phyloP scores from a whole-genome alignment of 2,797 vertebrate species.

The Poecile montanus region DNA sequence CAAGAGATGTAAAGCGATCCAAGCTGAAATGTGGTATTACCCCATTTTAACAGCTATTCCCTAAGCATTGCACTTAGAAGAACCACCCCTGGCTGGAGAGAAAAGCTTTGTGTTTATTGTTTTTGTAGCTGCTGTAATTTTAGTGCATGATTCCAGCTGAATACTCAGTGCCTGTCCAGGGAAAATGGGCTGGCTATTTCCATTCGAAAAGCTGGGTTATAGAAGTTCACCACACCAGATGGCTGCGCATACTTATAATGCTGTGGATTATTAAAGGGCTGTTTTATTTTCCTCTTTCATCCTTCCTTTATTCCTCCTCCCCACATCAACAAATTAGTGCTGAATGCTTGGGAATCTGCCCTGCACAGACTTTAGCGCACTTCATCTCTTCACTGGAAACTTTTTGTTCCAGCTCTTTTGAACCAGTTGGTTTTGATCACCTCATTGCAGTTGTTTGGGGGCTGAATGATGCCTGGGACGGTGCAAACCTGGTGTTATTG shows the following conservation, averaged over 20 bases:
- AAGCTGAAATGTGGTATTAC: not conserved
- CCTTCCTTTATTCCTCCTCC: slow-evolving; percentile 38
- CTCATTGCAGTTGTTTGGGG: not conserved
- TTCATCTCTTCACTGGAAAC: not conserved
- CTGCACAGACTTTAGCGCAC: not conserved
- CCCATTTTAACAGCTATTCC: not conserved
- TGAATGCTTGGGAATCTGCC: not conserved
- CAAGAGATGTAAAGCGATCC: not conserved
- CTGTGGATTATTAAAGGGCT: slow-evolving; percentile 65
- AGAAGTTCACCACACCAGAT: slow-evolving; percentile 64
- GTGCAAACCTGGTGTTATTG: not conserved
- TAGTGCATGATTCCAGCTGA: not conserved
- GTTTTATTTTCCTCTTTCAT: slow-evolving; percentile 57
- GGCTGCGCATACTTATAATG: slow-evolving; percentile 44
- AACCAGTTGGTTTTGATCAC: not conserved
- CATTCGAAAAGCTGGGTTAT: slow-evolving; percentile 56
- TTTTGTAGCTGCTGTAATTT: slow-evolving; percentile 20
- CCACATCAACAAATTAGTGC: slow-evolving; percentile 42
- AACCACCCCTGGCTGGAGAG: not conserved
- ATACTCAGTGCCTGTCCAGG: not conserved
- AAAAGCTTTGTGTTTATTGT: not conserved
- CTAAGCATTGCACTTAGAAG: not conserved
- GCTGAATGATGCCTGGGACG: fast-evolving
- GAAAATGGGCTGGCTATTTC: slow-evolving; percentile 23
- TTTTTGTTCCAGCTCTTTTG: not conserved